Base-by-base conservation (phyloP, 2,113 vertebrate species). In the Gymnocephalus cernua region DNA sequence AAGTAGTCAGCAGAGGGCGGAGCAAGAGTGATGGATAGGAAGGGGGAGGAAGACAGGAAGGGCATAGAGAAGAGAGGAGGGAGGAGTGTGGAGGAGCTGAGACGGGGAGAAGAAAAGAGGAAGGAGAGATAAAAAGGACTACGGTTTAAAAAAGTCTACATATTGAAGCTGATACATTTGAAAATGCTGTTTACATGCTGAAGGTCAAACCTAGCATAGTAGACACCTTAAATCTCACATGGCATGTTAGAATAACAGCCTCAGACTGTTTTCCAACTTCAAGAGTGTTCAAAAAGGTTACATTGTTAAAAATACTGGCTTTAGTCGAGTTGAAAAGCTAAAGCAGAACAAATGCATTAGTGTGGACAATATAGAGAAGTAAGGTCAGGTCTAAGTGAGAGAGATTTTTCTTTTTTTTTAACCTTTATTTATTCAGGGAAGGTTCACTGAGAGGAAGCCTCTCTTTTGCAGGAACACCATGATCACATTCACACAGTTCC, bases 21-120 rank as follows among this genome's bases (percentile, higher is more conserved):
- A 81, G 76, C 61, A 35, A 72, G 73, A 69, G 53, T 80, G 83
- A 91, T 87, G 72, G 67, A 78, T 65, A 73, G 53, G 50, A 69
- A 68, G 63, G 38, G 58, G 54, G 70, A 70, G 64, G 67, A 53
- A 50, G 74, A 75, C 25, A 56, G 69, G 66, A 82, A 89, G 77
- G 78, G 64, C 54, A 67, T 32, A 66, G 1, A 82, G 35, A 78
- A 48, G 50, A 19, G 32, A 35, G 23, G 18, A 38, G 35, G 21
- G 16, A 32, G 27, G 44, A 38, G n/a, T 38, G 21, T 8, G 4
- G n/a, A 56, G 56, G 23, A 50, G 61, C 4, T 18, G 32, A 56
- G 25, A 75, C 5, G n/a, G 23, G 6, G 16, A 74, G 11, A 19
- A 27, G n/a, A 48, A 68, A 21, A 45, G 3, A 15, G 8, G 18